Conservation (phyloP, 2,113 vertebrate species). For the Dermatemys mawii region DNA sequence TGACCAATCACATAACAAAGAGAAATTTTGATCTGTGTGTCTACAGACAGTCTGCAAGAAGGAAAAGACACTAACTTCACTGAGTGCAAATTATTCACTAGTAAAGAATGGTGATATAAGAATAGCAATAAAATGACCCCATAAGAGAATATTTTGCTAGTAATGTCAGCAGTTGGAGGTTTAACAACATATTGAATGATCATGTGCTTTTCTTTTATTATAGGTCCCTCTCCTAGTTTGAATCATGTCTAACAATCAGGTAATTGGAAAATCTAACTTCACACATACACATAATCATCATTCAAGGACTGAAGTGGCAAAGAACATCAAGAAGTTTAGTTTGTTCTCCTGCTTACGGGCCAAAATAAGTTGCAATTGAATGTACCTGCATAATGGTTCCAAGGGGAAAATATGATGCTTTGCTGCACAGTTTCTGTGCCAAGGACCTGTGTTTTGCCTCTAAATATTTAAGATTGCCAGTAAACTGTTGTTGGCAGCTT, state of each 20-base stretch:
- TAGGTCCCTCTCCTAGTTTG: slow-evolving; percentile 82
- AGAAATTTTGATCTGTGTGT: background rate
- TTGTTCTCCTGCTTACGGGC: slow-evolving; percentile 63
- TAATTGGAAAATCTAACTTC: slow-evolving; percentile 42
- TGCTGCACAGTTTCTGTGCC: slow-evolving; percentile 72
- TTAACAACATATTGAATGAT: slow-evolving; percentile 45
- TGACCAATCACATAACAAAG: background rate
- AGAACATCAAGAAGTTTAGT: slow-evolving; percentile 44
- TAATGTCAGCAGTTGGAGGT: background rate
- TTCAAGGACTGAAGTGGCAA: slow-evolving; percentile 22
- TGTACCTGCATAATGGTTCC: slow-evolving; percentile 52
- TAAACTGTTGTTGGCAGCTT: slow-evolving; percentile 76
- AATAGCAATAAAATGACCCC: background rate
- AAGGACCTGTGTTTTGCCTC: slow-evolving; percentile 80
- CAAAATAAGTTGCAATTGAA: slow-evolving; percentile 58
- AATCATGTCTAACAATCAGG: slow-evolving; percentile 37
- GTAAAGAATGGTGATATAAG: background rate
- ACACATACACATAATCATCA: background rate
- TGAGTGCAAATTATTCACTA: background rate
- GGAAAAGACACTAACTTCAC: background rate
- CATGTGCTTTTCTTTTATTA: slow-evolving; percentile 56
- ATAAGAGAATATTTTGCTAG: slow-evolving; percentile 18
- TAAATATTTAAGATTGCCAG: slow-evolving; percentile 80
- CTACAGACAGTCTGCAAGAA: background rate
- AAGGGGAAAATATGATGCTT: slow-evolving; percentile 57